A percentile compares a stretch with the other conserved stretches of the same genome.
Evolutionary conservation across 2,888 invertebrate genomes (phyloP).

Genomic region (Arge pagana): DNA sequence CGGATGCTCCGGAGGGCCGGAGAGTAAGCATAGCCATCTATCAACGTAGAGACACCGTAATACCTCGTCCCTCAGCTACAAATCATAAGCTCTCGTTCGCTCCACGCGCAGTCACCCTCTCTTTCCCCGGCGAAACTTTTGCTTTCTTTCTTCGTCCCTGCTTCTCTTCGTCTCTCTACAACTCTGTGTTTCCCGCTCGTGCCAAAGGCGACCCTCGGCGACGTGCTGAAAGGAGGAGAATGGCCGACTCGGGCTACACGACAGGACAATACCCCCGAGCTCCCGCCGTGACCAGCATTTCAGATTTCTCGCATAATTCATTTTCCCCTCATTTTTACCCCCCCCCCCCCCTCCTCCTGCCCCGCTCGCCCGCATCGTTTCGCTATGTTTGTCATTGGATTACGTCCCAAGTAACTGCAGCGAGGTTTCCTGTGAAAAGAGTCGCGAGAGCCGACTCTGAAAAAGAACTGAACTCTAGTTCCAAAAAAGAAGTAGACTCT

Average conservation of each 20-base stretch:
- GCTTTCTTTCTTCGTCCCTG: constrained; percentile 16
- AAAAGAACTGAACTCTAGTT: no score
- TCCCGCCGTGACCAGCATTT: constrained; percentile 45
- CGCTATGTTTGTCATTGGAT: no score
- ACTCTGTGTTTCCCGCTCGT: not conserved
- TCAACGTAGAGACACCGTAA: constrained; percentile 35
- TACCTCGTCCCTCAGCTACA: constrained; percentile 34
- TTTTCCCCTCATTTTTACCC: constrained; percentile 23
- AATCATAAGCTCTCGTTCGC: constrained; percentile 35
- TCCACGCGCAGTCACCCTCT: constrained; percentile 20
- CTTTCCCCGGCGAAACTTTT: constrained; percentile 5
- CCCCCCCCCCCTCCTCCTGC: not conserved
- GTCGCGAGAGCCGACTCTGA: no score
- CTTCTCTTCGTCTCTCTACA: not conserved
- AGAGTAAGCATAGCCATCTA: constrained; percentile 35
- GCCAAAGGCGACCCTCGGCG: not conserved
- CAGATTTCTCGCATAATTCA: constrained; percentile 44
- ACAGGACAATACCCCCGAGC: constrained; percentile 43
- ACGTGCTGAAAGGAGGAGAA: constrained; percentile 17
- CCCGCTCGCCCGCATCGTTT: not conserved
- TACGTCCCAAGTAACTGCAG: no score
- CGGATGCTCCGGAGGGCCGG: constrained; percentile 7
- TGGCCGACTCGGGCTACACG: constrained; percentile 29
- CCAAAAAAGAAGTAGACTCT: no score
- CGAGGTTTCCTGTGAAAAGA: no score